Conservation (phyloP, 2,797 vertebrate species). For the Pterois miles region DNA sequence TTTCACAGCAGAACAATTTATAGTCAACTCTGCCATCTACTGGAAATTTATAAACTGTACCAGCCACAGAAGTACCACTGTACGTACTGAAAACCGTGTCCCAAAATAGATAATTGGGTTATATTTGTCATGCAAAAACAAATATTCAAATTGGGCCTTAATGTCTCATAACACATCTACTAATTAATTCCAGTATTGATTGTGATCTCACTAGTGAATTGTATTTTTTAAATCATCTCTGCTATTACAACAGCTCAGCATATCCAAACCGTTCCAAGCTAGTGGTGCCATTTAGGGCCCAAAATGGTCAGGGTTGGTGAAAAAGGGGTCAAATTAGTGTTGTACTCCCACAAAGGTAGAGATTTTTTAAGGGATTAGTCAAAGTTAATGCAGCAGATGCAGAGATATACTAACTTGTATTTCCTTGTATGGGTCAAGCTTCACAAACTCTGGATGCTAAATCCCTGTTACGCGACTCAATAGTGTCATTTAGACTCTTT, state of each 20-base stretch:
- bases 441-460: not conserved
- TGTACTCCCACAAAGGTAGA: not conserved
- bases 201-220: not conserved
- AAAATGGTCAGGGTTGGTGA: not conserved
- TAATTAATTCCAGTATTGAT: not conserved
- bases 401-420: not conserved
- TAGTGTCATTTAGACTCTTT: not conserved
- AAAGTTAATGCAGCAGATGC: not conserved
- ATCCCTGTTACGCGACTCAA: not conserved
- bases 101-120: slow-evolving; percentile 19
- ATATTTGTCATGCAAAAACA: not conserved
- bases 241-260: not conserved
- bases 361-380: not conserved
- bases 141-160: not conserved
- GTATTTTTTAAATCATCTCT: not conserved
- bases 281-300: not conserved
- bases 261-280: not conserved
- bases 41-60: not conserved
- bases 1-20: slow-evolving; percentile 6
- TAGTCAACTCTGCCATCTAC: slow-evolving; percentile 64
- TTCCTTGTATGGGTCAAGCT: not conserved
- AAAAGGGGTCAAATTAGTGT: not conserved
- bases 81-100: not conserved
- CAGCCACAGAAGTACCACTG: not conserved
- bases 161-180: not conserved